Evolutionary conservation across 53 echinoderm and acorn worm genomes (phyloP), one percentile per base, ranked within the genome.

Genomic region (Hippasteria phrygiana): DNA sequence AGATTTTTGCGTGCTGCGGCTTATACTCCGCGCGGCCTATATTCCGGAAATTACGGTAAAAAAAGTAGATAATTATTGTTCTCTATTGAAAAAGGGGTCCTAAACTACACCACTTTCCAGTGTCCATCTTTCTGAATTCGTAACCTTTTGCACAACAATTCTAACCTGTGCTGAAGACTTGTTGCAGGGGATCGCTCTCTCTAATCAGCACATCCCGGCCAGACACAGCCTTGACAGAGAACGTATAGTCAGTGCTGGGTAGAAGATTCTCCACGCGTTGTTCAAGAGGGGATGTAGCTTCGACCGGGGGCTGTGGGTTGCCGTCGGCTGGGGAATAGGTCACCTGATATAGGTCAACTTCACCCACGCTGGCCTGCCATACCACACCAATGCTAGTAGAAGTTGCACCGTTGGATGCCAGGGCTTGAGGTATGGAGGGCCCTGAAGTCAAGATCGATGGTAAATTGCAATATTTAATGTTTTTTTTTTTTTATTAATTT

Each of bases 271-370:
- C 91, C 11, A 91, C 47, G 27, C 69, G 53, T 2, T 66, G 69
- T 85, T 85, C 64, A 2, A 56, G 74, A 13, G 83, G 75, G 31
- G 29, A 41, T 2, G 62, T 64, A 11, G 76, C 67, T 3, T 43
- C 37, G 34, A 87, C 48, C 3, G 77, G 71, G 3, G 86, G 70
- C 13, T 0, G 18, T 13, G 91, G 78, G 64, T 78, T 55, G 51
- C 91, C 91, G 35, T 87, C 76, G 16, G 90, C 26, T 1, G 89
- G 90, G 20, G 46, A 72, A 75, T 81, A 72, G 39, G 78, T 75
- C 39, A 94, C 41, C 70, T 92, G 67, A 42, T 92, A 94, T 11
- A 64, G 80, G 74, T 92, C 92, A 35, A 89, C 87, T 35, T 77
- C 89, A 18, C 92, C 87, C 8, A 33, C 0, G 0, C 92, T 41